These are phyloP conservation scores for Zoanthus sansibaricus DNA, from an alignment of 92 coral and sea anemone genomes.

Conservation along the genomic window DNA sequence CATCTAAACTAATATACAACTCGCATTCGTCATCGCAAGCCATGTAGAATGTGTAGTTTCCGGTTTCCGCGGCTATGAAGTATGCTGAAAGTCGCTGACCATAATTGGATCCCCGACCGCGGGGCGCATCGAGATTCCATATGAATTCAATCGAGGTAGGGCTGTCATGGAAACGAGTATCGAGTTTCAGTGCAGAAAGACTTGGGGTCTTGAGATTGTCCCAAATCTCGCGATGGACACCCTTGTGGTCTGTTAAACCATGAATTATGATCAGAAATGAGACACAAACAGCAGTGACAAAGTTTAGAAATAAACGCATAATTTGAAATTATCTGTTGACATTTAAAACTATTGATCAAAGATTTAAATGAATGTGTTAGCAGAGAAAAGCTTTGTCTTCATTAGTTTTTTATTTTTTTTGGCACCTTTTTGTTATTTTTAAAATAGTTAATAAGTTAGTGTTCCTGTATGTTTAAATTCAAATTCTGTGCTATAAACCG, in stretches of 20 bases:
- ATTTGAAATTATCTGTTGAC: too few relatives aligned
- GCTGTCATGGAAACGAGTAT: conserved; percentile 52
- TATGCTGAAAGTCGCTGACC: conserved; percentile 64
- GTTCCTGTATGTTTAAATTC: too few relatives aligned
- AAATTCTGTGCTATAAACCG: too few relatives aligned
- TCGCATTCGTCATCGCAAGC: conserved; percentile 73
- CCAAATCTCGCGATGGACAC: conserved; percentile 71
- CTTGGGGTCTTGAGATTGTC: background rate
- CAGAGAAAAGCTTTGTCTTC: too few relatives aligned
- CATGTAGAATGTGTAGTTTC: conserved; percentile 64
- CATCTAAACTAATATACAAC: conserved; percentile 56
- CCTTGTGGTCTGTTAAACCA: conserved; percentile 50
- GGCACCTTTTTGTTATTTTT: too few relatives aligned
- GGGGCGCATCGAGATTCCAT: conserved; percentile 57
- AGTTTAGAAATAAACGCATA: too few relatives aligned
- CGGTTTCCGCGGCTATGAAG: conserved; percentile 69
- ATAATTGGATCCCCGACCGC: conserved; percentile 43
- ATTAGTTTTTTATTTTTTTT: too few relatives aligned
- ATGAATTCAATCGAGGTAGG: conserved; percentile 52
- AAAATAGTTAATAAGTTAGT: too few relatives aligned
- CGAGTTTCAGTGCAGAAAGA: conserved; percentile 24
- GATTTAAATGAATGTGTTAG: too few relatives aligned
- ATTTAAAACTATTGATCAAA: too few relatives aligned
- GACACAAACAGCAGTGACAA: too few relatives aligned
- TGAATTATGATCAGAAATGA: background rate